Evolutionary conservation across 2,113 vertebrate genomes (phyloP).

Genomic region (Balaenoptera acutorostrata): DNA sequence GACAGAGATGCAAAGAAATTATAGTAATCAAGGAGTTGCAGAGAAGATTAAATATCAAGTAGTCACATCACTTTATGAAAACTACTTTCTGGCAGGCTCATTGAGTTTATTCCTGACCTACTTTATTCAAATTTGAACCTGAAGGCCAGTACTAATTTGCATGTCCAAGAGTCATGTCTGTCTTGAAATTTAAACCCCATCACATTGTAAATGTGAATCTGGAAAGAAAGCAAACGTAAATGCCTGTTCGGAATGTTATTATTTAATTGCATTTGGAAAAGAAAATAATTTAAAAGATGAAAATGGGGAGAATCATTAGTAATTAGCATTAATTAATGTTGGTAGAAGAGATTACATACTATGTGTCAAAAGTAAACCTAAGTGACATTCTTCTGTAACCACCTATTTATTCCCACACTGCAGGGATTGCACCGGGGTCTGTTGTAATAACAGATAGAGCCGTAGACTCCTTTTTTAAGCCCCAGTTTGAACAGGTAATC

Average conservation of each 20-base stretch:
- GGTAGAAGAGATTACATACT: not conserved
- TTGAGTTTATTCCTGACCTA: conserved; percentile 64
- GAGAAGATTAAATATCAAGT: conserved; percentile 64
- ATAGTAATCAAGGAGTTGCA: conserved; percentile 42
- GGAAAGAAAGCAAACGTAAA: conserved; percentile 61
- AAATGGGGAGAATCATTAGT: conserved; percentile 31
- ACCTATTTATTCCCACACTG: not conserved
- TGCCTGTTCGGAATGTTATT: conserved; percentile 39
- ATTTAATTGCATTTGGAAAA: conserved; percentile 46
- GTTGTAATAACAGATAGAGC: conserved; percentile 88
- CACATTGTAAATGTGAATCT: conserved; percentile 52
- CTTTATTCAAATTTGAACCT: conserved; percentile 61
- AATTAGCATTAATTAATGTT: conserved; percentile 37
- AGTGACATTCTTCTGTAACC: not conserved
- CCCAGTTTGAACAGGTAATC: conserved; percentile 87
- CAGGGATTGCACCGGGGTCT: conserved; percentile 85
- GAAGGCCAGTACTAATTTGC: conserved; percentile 63
- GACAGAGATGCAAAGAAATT: conserved; percentile 53
- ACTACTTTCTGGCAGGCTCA: conserved; percentile 59
- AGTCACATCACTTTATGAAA: conserved; percentile 63
- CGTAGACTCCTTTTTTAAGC: conserved; percentile 85
- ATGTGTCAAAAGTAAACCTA: not conserved
- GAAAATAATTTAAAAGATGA: conserved; percentile 48
- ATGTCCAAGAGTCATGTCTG: conserved; percentile 67
- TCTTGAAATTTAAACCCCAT: conserved; percentile 66